Base-by-base conservation (phyloP, 1,140 invertebrate genomes). In the Drosophila repletoides region DNA sequence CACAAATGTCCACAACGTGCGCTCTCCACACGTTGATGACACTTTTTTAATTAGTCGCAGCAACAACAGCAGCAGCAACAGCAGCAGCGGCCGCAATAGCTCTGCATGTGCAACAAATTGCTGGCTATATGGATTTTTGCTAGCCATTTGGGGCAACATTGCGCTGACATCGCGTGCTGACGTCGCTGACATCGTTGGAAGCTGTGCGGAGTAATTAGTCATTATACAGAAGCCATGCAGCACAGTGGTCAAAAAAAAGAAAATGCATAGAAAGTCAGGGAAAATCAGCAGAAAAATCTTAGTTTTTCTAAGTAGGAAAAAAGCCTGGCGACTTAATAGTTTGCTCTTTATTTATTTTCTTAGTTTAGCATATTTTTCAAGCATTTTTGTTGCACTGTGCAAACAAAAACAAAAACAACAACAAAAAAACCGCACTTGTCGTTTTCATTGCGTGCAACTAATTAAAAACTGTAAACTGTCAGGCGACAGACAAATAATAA, bases 1-100 rank as follows among this genome's bases (percentile, higher is more conserved):
- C 79, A 83, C 56, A 70, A 72, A 66, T 31, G 43, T 51, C 34
- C 49, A 21, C 45, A 68, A 41, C 64, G 19, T 61, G 61, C 49
- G 67, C 68, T 65, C 58, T 76, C 70, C 79, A 79, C 79, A 74
- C 80, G 86, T 80, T 80, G 79, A 84, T 86, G 79, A 71, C 79
- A 84, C 79, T 84, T 84, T 84, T 84, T 84, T 86, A 84, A 84
- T 84, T 84, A 84, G 79, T 64, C 17, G 36, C 51, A 36, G 65
- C 45, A 15, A 26, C 33, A 36, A 7, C 28, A 10, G 9, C 14
- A 24, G 52, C 49, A 38, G 15, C 26, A 19, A 29, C 48, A 31
- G 36, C 48, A 43, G 21, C 33, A 48, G 46, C 31, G 24, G 24
- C 19, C 31, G 2, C 7, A 33, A 2, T n/a, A 2, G 14, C 55